phyloP scores from a whole-genome alignment of 2,797 vertebrate genomes.

The Coilia nasus region DNA sequence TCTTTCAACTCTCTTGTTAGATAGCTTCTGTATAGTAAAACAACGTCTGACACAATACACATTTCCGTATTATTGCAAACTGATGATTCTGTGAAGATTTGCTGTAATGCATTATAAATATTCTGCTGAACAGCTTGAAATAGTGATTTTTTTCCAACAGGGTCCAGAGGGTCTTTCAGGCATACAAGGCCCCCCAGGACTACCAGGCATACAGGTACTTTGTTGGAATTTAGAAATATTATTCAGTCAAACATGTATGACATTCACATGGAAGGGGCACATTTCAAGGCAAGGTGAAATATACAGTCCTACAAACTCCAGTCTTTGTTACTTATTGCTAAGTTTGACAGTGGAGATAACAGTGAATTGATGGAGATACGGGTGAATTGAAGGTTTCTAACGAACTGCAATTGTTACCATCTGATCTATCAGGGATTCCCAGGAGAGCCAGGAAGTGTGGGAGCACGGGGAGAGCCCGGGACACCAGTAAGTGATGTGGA shows the following conservation, averaged over 20 bases:
- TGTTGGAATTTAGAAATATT: too few species aligned
- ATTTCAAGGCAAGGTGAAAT: too few species aligned
- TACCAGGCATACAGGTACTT: constrained; percentile 77
- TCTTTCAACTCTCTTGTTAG: neutral
- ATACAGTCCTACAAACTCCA: too few species aligned
- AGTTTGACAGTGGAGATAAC: constrained; percentile 13
- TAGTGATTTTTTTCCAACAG: constrained; percentile 60
- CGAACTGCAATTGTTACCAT: neutral
- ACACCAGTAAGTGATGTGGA: constrained; percentile 77
- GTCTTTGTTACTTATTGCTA: too few species aligned
- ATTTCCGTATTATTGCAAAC: neutral
- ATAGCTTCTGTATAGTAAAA: neutral
- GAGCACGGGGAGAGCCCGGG: constrained; percentile 72
- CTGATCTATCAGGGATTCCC: constrained; percentile 61
- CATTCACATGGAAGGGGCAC: too few species aligned
- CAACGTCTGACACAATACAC: neutral
- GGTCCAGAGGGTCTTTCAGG: constrained; percentile 77
- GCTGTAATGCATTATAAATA: neutral
- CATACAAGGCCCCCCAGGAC: constrained; percentile 70
- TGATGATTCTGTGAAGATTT: neutral
- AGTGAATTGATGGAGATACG: neutral
- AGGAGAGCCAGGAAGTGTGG: constrained; percentile 76
- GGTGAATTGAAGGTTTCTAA: neutral
- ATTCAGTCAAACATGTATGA: too few species aligned
- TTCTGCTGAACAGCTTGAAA: neutral